Percentiles rank a stretch among this genome's conserved stretches.
Conservation (phyloP, 2,888 invertebrate species). For the Drosophila peninsularis region DNA sequence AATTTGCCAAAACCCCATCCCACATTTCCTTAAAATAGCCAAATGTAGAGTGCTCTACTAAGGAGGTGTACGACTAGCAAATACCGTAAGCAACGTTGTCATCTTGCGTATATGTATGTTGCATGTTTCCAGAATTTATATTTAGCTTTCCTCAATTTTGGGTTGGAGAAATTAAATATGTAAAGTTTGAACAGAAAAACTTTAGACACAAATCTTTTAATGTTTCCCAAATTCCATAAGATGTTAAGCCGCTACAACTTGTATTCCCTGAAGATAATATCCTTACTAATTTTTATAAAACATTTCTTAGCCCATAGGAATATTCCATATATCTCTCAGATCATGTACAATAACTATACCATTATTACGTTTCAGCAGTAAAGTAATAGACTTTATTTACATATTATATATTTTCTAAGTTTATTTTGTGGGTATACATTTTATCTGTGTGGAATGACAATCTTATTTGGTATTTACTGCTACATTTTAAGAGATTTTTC, state of each 20-base stretch:
- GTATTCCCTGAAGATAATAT: background rate
- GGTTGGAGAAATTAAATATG: background rate
- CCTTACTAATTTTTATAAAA: too few species aligned
- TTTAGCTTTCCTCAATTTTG: background rate
- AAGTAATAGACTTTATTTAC: slow-evolving; percentile 20
- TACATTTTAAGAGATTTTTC: slow-evolving; percentile 53
- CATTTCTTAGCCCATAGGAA: too few species aligned
- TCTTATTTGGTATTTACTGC: slow-evolving; percentile 54
- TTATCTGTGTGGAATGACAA: slow-evolving; percentile 57
- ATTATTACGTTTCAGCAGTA: background rate
- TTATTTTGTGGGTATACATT: slow-evolving; percentile 54
- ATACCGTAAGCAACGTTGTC: slow-evolving; percentile 2
- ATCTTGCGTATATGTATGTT: background rate
- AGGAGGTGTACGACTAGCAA: background rate
- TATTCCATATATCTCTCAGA: too few species aligned
- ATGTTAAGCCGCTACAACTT: background rate
- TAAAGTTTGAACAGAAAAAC: background rate
- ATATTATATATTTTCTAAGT: slow-evolving; percentile 44
- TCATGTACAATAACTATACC: background rate
- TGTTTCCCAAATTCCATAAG: too few species aligned
- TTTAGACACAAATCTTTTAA: background rate
- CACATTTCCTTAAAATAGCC: slow-evolving; percentile 6
- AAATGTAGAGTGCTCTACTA: background rate
- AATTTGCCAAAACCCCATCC: slow-evolving; percentile 2
- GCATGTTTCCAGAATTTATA: background rate